phyloP scores from a whole-genome alignment of 2,797 vertebrate species.

The Smutsia gigantea region DNA sequence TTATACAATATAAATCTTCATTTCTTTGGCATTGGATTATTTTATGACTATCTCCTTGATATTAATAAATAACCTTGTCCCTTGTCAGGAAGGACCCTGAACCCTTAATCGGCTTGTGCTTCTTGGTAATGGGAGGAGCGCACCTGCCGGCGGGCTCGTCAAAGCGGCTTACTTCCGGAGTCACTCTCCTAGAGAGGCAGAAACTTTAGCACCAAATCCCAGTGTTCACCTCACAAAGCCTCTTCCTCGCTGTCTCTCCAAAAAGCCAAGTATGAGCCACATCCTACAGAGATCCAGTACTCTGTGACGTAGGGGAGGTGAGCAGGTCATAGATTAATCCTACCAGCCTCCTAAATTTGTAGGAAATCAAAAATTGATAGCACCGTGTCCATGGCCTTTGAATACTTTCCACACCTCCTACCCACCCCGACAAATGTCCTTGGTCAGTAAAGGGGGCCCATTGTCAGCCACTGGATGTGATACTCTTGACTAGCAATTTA shows the following conservation, averaged over 20 bases:
- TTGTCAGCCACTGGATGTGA: not conserved
- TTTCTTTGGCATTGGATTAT: not conserved
- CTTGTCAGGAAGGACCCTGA: not conserved
- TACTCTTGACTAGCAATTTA: not conserved
- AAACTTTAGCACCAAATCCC: not conserved
- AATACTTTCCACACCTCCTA: not conserved
- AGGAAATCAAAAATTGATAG: not conserved
- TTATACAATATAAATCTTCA: not conserved
- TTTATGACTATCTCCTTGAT: not conserved
- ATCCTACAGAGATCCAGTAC: not conserved
- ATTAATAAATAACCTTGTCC: not conserved
- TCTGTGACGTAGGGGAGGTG: not conserved
- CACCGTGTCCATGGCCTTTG: not conserved
- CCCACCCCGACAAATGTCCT: not conserved
- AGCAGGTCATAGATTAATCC: not conserved
- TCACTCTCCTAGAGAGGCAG: not conserved
- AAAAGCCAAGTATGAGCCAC: not conserved
- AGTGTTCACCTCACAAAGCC: not conserved
- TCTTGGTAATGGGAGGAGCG: not conserved
- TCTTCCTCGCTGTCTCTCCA: not conserved
- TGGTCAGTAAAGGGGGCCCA: not conserved
- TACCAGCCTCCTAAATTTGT: not conserved
- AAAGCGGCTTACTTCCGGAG: not conserved
- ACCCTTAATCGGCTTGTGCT: not conserved
- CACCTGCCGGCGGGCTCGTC: not conserved